Evolutionary conservation across 1,140 invertebrate species (phyloP).

Genomic region (Octopus sinensis): DNA sequence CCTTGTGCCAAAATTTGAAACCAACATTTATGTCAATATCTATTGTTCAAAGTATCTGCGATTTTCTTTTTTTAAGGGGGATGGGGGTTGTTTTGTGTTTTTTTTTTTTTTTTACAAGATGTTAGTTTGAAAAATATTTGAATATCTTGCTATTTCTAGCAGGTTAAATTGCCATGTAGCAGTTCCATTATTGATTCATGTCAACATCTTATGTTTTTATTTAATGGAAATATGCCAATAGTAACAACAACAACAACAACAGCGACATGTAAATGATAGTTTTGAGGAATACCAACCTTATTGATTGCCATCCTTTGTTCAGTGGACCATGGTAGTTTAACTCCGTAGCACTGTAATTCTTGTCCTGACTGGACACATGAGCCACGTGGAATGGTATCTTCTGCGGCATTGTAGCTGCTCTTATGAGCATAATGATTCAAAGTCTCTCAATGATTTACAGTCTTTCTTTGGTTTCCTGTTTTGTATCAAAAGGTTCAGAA

Average conservation of each 20-base stretch:
- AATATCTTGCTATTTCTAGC: background rate
- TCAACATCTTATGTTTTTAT: background rate
- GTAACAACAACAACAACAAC: too few species aligned
- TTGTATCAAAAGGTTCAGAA: too few species aligned
- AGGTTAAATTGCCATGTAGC: background rate
- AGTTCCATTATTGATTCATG: background rate
- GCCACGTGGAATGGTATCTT: constrained; percentile 58
- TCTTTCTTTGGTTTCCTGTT: too few species aligned
- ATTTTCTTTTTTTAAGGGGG: too few species aligned
- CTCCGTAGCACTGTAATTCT: constrained; percentile 68
- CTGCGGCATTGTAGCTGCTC: constrained; percentile 51
- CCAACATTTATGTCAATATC: too few species aligned
- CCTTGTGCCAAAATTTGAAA: too few species aligned
- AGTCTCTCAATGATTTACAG: too few species aligned
- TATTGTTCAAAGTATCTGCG: too few species aligned
- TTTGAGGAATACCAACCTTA: constrained; percentile 45
- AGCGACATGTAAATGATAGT: background rate
- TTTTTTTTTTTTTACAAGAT: background rate
- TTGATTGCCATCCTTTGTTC: constrained; percentile 83
- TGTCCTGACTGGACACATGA: constrained; percentile 67
- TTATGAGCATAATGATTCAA: background rate
- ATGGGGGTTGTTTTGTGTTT: too few species aligned
- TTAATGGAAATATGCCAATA: background rate
- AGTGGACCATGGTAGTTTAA: constrained; percentile 84
- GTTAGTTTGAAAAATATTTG: background rate